Base-by-base conservation (phyloP, 1,140 invertebrate genomes). In the Halotydeus destructor region DNA sequence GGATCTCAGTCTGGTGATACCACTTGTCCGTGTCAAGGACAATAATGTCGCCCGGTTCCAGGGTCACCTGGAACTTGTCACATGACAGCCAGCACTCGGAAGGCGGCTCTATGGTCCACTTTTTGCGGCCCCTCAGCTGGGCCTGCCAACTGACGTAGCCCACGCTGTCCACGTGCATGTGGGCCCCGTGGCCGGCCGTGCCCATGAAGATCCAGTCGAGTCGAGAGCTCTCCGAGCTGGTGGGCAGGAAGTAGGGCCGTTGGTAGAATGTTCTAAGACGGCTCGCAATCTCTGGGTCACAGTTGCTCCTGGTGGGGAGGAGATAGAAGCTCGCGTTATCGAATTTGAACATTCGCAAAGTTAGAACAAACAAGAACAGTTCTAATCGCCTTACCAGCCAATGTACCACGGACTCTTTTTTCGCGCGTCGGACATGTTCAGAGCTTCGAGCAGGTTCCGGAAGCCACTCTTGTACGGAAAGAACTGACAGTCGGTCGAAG, bases 171-270 rank as follows among this genome's bases (percentile, higher is more conserved):
- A 93, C n/a, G n/a, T n/a, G n/a, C n/a, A n/a, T n/a, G n/a, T n/a
- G n/a, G n/a, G n/a, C n/a, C 73, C 85, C 89, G 53, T 22, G 24
- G 23, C 5, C n/a, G n/a, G n/a, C n/a, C n/a, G n/a, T n/a, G n/a
- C n/a, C 88, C 75, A 94, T 91, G 54, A 94, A 94, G 49, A 94
- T 82, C 86, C 86, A 94, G 61, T 88, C 84, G 0, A 78, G 70
- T 39, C 73, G 76, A 52, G 81, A 79, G 47, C 74, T 78, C 57
- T 89, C 82, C 0, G 84, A 74, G 2, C 70, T 70, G 5, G 59
- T 59, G 0, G 86, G 84, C 4, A 96, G 65, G 57, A 96, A 94
- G 54, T 89, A 85, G 0, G 88, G 88, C 24, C 72, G 61, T 0
- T 63, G 57, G 56, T 93, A 93, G 56, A 85, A 79, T 43, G 72